These are phyloP conservation scores for Muschampia staudingeri DNA, from an alignment of 2,888 invertebrate genomes.

Conservation along the genomic window DNA sequence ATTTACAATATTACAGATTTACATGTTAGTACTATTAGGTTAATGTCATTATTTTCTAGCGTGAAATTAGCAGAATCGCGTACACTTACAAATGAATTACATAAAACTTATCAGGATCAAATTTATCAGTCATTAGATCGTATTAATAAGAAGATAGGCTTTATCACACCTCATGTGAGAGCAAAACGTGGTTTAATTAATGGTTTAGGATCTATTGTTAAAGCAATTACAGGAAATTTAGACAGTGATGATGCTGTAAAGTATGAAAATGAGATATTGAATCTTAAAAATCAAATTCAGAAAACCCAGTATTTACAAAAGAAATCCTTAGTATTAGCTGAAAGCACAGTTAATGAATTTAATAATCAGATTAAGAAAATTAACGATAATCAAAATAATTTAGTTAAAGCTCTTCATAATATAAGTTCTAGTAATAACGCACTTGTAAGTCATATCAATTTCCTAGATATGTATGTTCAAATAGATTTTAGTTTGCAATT, in stretches of 20 bases:
- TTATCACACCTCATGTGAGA: neutral
- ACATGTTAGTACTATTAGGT: constrained; percentile 20
- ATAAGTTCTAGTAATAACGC: constrained; percentile 4
- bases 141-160: constrained; percentile 31
- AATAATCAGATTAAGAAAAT: constrained; percentile 34
- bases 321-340: constrained; percentile 16
- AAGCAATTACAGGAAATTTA: constrained; percentile 37
- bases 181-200: constrained; percentile 26
- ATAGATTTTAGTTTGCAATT: constrained; percentile 15
- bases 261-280: constrained; percentile 28
- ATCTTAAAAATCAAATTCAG: constrained; percentile 24
- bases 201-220: constrained; percentile 35
- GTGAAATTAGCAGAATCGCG: neutral
- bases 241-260: constrained; percentile 30
- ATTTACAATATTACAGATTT: constrained; percentile 40
- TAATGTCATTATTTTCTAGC: constrained; percentile 12
- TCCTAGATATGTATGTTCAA: neutral
- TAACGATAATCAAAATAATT: constrained; percentile 30
- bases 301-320: constrained; percentile 15
- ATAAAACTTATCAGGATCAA: constrained; percentile 22
- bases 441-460: constrained; percentile 11
- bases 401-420: constrained; percentile 27
- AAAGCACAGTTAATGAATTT: constrained; percentile 19
- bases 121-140: constrained; percentile 16
- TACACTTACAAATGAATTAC: neutral